A percentile compares a stretch with the other conserved stretches of the same genome.
These are phyloP conservation scores for Strix occidentalis DNA, from an alignment of 2,797 vertebrate species.

Conservation along the genomic window DNA sequence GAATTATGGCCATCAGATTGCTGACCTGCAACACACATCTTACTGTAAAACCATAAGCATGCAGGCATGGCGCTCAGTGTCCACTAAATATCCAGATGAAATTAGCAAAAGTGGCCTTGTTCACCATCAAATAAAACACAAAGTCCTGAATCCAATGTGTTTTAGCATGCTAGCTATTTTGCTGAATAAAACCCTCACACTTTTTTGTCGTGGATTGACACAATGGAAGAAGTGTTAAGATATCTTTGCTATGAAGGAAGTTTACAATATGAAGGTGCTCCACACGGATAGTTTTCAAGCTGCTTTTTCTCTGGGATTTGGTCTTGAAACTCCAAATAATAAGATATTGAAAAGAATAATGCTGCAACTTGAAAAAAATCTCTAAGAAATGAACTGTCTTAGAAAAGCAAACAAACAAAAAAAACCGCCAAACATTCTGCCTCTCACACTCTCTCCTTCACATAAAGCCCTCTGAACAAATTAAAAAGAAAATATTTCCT, in stretches of 20 bases:
- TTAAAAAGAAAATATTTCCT: background rate
- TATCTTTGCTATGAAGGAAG: background rate
- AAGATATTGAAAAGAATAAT: background rate
- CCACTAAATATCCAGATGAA: background rate
- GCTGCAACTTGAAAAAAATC: background rate
- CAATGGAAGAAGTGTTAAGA: background rate
- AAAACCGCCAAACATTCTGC: background rate
- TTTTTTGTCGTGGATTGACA: background rate
- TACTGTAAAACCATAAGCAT: background rate
- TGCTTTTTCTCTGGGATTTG: background rate
- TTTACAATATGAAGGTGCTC: background rate
- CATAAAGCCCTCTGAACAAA: background rate
- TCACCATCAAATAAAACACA: background rate
- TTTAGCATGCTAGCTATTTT: background rate
- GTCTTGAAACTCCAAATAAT: background rate
- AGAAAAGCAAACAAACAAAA: background rate
- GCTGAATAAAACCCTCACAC: rapidly evolving
- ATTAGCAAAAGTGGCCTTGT: background rate
- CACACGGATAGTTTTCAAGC: background rate
- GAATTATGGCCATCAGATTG: background rate
- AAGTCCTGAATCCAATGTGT: background rate
- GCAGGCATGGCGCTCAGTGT: background rate
- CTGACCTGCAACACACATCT: background rate
- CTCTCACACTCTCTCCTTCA: background rate
- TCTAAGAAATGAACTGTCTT: background rate